Conservation (phyloP, 2,888 invertebrate genomes). For the Sinodicranocentrus sp. region DNA sequence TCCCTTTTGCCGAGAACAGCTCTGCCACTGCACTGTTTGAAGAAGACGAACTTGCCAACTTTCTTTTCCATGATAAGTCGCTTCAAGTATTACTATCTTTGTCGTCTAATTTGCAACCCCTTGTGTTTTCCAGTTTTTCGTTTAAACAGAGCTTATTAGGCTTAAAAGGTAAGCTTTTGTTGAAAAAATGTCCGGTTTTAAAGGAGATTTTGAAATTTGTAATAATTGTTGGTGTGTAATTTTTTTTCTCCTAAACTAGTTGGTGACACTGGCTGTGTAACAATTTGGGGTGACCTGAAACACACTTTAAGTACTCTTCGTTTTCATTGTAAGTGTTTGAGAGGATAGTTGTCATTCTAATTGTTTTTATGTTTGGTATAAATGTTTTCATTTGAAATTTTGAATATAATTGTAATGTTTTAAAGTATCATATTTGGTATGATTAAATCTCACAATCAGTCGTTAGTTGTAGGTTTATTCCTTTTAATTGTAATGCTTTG, state of each 20-base stretch:
- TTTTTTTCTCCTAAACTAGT: background rate
- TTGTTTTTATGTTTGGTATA: too few relatives aligned
- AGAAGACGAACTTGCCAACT: background rate
- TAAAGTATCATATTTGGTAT: background rate
- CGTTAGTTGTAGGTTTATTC: background rate
- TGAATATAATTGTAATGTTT: background rate
- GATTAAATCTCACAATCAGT: background rate
- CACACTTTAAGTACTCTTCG: conserved; percentile 4
- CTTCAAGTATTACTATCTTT: background rate
- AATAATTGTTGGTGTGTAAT: too few relatives aligned
- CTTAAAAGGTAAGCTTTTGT: conserved; percentile 19
- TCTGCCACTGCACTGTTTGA: background rate
- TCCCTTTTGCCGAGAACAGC: conserved; percentile 46
- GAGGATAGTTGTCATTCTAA: too few relatives aligned
- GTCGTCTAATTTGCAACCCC: conserved; percentile 19
- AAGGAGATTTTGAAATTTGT: too few relatives aligned
- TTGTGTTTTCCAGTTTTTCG: conserved; percentile 4
- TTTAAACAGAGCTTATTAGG: conserved; percentile 15
- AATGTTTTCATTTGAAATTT: background rate
- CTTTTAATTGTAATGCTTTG: too few relatives aligned
- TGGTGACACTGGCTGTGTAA: too few relatives aligned
- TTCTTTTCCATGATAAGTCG: background rate
- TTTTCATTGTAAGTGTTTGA: background rate
- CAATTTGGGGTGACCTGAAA: conserved; percentile 41
- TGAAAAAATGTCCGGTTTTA: background rate